These are phyloP conservation scores for Trichopria drosophilae DNA, from an alignment of 2,888 invertebrate genomes.

Conservation along the genomic window DNA sequence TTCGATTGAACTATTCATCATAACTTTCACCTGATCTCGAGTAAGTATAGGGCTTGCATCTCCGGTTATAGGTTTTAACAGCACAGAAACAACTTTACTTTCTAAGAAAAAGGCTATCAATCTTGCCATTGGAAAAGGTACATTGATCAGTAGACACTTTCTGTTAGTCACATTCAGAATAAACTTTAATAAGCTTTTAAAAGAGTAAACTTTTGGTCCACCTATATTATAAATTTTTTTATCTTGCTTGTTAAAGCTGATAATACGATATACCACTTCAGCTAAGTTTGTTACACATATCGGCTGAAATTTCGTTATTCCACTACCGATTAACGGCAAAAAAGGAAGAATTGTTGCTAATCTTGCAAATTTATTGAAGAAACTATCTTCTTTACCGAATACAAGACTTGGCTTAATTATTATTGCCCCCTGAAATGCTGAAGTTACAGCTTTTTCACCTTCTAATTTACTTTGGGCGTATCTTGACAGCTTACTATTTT, in stretches of 20 bases:
- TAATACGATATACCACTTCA: conserved; percentile 24
- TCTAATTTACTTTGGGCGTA: conserved; percentile 22
- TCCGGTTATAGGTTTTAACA: conserved; percentile 23
- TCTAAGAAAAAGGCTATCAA: conserved; percentile 24
- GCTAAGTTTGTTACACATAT: conserved; percentile 22
- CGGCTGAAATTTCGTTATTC: conserved; percentile 20
- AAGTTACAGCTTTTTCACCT: conserved; percentile 25
- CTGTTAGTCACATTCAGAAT: conserved; percentile 23
- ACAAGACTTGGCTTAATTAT: conserved; percentile 20
- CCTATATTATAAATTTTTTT: conserved; percentile 23
- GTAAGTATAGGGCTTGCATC: conserved; percentile 24
- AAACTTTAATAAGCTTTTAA: conserved; percentile 23
- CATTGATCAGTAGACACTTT: conserved; percentile 23
- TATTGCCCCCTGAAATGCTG: conserved; percentile 20
- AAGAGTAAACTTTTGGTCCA: conserved; percentile 24
- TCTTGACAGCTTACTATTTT: conserved; percentile 20
- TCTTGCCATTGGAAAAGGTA: conserved; percentile 24
- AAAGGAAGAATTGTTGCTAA: conserved; percentile 18
- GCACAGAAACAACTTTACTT: conserved; percentile 24
- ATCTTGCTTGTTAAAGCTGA: conserved; percentile 23
- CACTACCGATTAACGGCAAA: conserved; percentile 18
- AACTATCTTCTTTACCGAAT: conserved; percentile 20
- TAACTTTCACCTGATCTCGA: conserved; percentile 25
- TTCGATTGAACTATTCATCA: conserved; percentile 25
- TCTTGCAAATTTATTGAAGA: conserved; percentile 19